These are phyloP conservation scores for Lamellibrachia satsuma DNA, from an alignment of 2,888 invertebrate genomes.

Conservation along the genomic window DNA sequence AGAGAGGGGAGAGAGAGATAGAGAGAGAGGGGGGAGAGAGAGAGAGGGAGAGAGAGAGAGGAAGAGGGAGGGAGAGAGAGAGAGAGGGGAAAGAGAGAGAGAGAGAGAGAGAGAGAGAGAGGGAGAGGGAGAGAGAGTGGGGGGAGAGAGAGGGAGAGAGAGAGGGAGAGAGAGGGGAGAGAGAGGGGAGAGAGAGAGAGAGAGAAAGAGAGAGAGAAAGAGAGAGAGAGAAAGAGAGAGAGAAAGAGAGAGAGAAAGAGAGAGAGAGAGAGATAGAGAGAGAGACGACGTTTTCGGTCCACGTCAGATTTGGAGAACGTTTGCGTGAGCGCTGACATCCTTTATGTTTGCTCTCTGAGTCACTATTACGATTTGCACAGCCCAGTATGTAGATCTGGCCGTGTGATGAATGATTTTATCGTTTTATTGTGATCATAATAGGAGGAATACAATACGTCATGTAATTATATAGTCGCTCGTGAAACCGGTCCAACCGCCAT, in stretches of 20 bases:
- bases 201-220: too few species aligned
- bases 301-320: background rate
- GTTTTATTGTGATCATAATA: background rate
- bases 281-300: background rate
- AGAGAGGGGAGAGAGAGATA: too few species aligned
- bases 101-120: too few species aligned
- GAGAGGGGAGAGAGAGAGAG: too few species aligned
- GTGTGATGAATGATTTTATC: background rate
- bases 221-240: too few species aligned
- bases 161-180: background rate
- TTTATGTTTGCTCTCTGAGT: background rate
- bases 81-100: too few species aligned
- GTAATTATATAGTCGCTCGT: background rate
- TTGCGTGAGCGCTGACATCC: background rate
- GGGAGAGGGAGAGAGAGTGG: too few species aligned
- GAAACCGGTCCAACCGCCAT: background rate
- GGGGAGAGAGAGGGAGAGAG: too few species aligned
- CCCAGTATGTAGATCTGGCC: background rate
- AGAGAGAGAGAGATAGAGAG: background rate
- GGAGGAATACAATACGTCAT: background rate
- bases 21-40: too few species aligned
- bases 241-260: too few species aligned
- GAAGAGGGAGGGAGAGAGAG: too few species aligned
- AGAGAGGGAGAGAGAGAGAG: too few species aligned
- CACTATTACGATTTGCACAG: background rate